A percentile compares a stretch with the other conserved stretches of the same genome.
Conservation (phyloP, 2,113 vertebrate species). For the Gyps fulvus region DNA sequence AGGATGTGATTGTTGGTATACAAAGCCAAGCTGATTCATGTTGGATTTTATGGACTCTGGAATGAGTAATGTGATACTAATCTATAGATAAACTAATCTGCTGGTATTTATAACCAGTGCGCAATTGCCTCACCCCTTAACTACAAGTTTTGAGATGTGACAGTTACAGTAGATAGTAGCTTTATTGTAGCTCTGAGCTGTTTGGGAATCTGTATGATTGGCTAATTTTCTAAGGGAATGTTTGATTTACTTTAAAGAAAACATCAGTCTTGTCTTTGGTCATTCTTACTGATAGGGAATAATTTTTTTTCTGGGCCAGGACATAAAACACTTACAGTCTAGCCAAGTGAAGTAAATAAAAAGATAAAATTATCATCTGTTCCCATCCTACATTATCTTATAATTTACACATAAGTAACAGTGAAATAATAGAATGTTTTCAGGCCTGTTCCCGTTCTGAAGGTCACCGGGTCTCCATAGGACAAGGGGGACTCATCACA, state of each 20-base stretch:
- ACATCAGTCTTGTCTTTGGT: not conserved
- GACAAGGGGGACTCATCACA: not conserved
- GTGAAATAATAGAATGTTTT: constrained; percentile 65
- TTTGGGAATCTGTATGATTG: not conserved
- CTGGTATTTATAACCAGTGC: constrained; percentile 53
- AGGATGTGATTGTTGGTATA: not conserved
- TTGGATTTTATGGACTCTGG: constrained; percentile 28
- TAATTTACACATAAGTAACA: constrained; percentile 67
- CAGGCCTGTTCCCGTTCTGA: not conserved
- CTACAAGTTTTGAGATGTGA: not conserved
- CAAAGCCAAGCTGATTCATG: not conserved
- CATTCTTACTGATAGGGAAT: not conserved
- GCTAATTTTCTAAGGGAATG: not conserved
- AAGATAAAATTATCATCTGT: constrained; percentile 52
- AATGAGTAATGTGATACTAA: constrained; percentile 51
- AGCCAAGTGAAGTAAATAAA: constrained; percentile 41
- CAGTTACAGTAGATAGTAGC: not conserved
- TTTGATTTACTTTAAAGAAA: constrained; percentile 22
- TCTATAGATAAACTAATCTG: constrained; percentile 57
- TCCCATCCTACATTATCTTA: constrained; percentile 46
- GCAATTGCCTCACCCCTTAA: constrained; percentile 27
- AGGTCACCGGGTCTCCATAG: constrained; percentile 1
- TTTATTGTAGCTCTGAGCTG: not conserved
- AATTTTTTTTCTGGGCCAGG: not conserved
- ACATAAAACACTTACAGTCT: constrained; percentile 26